These are phyloP conservation scores for Drosophila putrida DNA, from an alignment of 2,888 invertebrate species.

Conservation along the genomic window DNA sequence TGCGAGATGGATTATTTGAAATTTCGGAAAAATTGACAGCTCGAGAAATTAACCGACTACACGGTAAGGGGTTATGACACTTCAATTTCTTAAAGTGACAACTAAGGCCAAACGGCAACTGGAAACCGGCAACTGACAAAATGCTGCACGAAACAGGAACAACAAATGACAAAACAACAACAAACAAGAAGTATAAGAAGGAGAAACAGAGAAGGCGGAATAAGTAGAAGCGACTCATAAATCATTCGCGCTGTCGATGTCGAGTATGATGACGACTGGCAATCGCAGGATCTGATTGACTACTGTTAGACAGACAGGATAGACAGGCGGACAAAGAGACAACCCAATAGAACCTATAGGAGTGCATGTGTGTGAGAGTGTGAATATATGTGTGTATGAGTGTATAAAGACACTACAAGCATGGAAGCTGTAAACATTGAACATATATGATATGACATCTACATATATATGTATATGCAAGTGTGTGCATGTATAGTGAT, in stretches of 20 bases:
- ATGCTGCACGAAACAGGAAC: constrained; percentile 28
- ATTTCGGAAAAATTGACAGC: constrained; percentile 38
- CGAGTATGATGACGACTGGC: constrained; percentile 80
- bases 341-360: constrained; percentile 26
- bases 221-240: constrained; percentile 60
- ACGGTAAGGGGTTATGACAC: constrained; percentile 59
- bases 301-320: constrained; percentile 63
- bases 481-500: background rate
- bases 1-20: constrained; percentile 26
- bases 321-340: constrained; percentile 3
- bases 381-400: background rate
- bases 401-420: constrained; percentile 29
- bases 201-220: constrained; percentile 5
- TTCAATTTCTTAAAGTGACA: constrained; percentile 69
- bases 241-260: constrained; percentile 77
- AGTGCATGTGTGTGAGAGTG: background rate
- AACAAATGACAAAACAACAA: constrained; percentile 21
- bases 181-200: constrained; percentile 14
- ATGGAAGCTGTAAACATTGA: constrained; percentile 50
- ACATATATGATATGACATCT: constrained; percentile 41
- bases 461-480: constrained; percentile 9
- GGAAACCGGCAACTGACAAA: constrained; percentile 33
- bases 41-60: constrained; percentile 62
- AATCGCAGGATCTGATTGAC: constrained; percentile 74
- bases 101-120: constrained; percentile 10